Percentiles rank a stretch among this genome's conserved stretches.
Evolutionary conservation across 2,888 invertebrate species (phyloP).

Genomic region (Liodrosophila aerea): DNA sequence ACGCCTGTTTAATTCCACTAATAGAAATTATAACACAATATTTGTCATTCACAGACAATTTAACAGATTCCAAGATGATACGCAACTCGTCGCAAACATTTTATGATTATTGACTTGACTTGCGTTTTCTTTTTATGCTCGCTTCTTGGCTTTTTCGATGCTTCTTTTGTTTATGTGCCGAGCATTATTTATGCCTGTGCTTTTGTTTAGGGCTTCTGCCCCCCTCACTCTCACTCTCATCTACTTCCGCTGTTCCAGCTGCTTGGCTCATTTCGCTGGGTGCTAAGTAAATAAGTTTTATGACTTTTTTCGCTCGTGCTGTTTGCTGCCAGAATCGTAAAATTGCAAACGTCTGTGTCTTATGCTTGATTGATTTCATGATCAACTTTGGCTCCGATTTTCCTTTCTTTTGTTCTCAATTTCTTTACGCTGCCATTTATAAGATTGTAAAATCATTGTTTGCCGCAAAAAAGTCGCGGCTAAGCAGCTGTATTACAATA

Average conservation of each 20-base stretch:
- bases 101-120: slow-evolving; percentile 73
- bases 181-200: slow-evolving; percentile 56
- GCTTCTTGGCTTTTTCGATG: slow-evolving; percentile 9
- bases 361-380: slow-evolving; percentile 72
- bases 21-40: slow-evolving; percentile 76
- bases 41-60: slow-evolving; percentile 76
- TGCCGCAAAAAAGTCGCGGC: not conserved
- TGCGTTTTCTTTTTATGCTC: slow-evolving; percentile 20
- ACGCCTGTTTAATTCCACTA: slow-evolving; percentile 65
- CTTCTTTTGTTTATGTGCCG: slow-evolving; percentile 21
- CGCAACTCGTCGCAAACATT: slow-evolving; percentile 35
- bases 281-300: slow-evolving; percentile 76
- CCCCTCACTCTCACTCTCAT: too few species aligned
- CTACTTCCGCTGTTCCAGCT: slow-evolving; percentile 14
- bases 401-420: slow-evolving; percentile 11
- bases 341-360: slow-evolving; percentile 54
- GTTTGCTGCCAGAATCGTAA: slow-evolving; percentile 55
- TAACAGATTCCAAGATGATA: slow-evolving; percentile 62
- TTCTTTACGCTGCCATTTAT: not conserved
- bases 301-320: slow-evolving; percentile 54
- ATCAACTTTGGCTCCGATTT: slow-evolving; percentile 21
- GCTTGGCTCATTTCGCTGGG: slow-evolving; percentile 33
- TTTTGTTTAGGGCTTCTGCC: slow-evolving; percentile 52
- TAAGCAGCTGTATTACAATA: not conserved
- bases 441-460: not conserved